Base-by-base conservation (phyloP, 2,888 invertebrate genomes). In the Scaptodrosophila latifasciaeformis region DNA sequence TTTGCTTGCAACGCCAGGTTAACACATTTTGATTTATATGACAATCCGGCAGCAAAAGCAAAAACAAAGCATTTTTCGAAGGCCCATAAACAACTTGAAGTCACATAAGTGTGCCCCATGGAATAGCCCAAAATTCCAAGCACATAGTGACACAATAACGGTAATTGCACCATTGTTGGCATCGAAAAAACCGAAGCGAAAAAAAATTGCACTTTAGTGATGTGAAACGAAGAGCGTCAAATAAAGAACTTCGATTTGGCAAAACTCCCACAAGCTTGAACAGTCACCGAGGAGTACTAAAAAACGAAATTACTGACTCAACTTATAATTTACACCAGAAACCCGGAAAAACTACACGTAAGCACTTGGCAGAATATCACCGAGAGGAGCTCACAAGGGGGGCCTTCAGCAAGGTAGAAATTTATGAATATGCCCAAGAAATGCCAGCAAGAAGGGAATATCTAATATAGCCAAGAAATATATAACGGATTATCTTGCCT, bases 141-240 rank as follows among this genome's bases (percentile, higher is more conserved):
- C 12, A 37, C 13, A 37, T 10, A n/a, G 15, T 39, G 52, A 63
- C 54, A 68, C 68, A 68, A 68, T 68, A 68, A 68, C 61, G 64
- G 68, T 68, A 68, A 68, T 68, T 68, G 68, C 57, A 57, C 66
- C 66, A 54, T 66, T 68, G 66, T 66, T 68, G 68, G 68, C 68
- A 67, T 42, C 54, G 49, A 34, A 37, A 62, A 50, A n/a, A n/a
- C n/a, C n/a, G n/a, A n/a, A n/a, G 40, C 21, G 48, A 6, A 45
- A 45, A 53, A 50, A 64, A 59, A 39, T 44, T 37, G 29, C 31
- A 47, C 49, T 54, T 46, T 37, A 53, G 50, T 42, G n/a, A n/a
- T n/a, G n/a, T n/a, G n/a, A n/a, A n/a, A n/a, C n/a, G n/a, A n/a
- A n/a, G n/a, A n/a, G n/a, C n/a, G n/a, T n/a, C n/a, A n/a, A n/a